Evolutionary conservation across 2,888 invertebrate species (phyloP).

Genomic region (Tromatobia lineatoria): DNA sequence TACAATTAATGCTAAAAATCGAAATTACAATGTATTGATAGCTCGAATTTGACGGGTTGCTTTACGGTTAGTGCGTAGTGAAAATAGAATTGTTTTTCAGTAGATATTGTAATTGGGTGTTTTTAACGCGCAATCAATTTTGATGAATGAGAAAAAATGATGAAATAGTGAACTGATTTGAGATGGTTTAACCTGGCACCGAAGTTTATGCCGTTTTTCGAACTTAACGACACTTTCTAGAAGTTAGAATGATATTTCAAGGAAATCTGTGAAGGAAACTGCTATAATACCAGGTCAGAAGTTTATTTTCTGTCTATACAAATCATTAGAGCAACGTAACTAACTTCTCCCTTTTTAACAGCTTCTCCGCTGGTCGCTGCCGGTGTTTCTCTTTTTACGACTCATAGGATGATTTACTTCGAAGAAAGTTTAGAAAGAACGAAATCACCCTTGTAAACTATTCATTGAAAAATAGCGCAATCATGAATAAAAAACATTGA

Average conservation of each 20-base stretch:
- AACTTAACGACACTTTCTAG: constrained; percentile 56
- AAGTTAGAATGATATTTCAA: constrained; percentile 1
- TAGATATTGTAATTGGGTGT: not conserved
- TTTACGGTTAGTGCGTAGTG: not conserved
- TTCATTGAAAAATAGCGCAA: not conserved
- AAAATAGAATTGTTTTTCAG: not conserved
- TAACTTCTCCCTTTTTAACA: not conserved
- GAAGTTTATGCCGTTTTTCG: constrained; percentile 3
- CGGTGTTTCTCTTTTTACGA: constrained; percentile 1
- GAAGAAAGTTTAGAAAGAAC: not conserved
- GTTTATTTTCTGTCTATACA: not conserved
- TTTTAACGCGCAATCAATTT: constrained; percentile 4
- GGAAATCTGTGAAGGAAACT: not conserved
- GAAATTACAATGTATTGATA: not conserved
- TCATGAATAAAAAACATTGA: too few relatives aligned
- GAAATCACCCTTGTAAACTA: not conserved
- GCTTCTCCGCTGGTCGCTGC: not conserved
- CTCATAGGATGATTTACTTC: not conserved
- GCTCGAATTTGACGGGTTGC: not conserved
- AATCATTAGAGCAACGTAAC: not conserved
- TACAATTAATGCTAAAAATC: not conserved
- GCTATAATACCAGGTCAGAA: not conserved
- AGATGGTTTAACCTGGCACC: constrained; percentile 33
- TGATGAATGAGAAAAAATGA: constrained; percentile 4
- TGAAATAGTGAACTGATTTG: constrained; percentile 18